Evolutionary conservation across 2,888 invertebrate genomes (phyloP).

Genomic region (Apodemia zela): DNA sequence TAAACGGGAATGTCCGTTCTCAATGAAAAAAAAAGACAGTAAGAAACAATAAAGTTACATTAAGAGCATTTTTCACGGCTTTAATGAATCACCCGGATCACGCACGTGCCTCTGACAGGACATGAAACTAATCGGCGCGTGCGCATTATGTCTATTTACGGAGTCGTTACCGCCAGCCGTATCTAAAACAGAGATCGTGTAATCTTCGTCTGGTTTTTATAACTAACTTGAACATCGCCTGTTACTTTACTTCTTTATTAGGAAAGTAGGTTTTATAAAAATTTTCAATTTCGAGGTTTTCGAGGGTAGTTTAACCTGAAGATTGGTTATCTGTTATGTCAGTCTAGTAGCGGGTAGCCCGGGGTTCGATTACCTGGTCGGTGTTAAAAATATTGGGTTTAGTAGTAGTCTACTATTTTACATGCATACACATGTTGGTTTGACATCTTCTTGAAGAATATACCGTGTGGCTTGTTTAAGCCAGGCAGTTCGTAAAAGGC

Average conservation of each 20-base stretch:
- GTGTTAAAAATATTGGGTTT: too few relatives aligned
- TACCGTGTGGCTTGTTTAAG: too few relatives aligned
- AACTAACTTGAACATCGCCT: neutral
- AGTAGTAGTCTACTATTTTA: too few relatives aligned
- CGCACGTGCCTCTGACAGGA: conserved; percentile 39
- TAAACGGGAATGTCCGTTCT: too few relatives aligned
- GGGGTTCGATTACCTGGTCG: too few relatives aligned
- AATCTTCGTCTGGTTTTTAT: neutral
- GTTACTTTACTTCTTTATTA: neutral
- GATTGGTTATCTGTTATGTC: neutral
- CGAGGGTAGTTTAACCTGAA: neutral
- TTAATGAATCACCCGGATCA: conserved; percentile 40
- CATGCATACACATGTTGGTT: too few relatives aligned
- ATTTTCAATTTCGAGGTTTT: neutral
- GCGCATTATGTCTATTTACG: conserved; percentile 44
- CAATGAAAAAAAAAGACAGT: too few relatives aligned
- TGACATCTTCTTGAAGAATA: too few relatives aligned
- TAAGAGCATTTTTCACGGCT: neutral
- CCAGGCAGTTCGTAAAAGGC: too few relatives aligned
- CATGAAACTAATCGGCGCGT: conserved; percentile 35
- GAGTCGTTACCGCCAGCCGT: conserved; percentile 32
- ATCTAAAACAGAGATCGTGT: conserved; percentile 11
- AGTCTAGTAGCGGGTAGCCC: too few relatives aligned
- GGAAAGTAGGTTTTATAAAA: neutral
- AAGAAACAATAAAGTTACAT: neutral